Conservation (phyloP, 2,113 vertebrate genomes). For the Eubucco bourcierii region DNA sequence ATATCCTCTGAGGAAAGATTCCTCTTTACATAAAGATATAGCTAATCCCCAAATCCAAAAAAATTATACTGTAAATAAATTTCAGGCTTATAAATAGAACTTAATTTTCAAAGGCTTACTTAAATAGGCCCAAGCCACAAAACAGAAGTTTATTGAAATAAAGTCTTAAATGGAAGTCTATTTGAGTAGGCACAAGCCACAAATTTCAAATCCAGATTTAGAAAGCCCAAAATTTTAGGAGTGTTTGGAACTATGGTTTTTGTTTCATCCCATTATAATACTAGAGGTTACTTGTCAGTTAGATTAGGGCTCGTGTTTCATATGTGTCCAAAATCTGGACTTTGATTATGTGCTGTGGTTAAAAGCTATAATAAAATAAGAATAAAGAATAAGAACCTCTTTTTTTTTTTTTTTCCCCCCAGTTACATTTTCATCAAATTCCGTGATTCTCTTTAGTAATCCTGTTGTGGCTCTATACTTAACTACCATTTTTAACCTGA, state of each 20-base stretch:
- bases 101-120: conserved; percentile 58
- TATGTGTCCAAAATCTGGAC: background rate
- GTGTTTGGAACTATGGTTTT: conserved; percentile 17
- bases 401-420: background rate
- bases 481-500: background rate
- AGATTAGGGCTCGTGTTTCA: conserved; percentile 14
- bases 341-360: background rate
- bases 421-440: background rate
- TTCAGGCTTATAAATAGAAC: conserved; percentile 54
- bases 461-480: background rate
- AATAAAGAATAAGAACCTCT: background rate
- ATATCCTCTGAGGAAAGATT: conserved; percentile 7
- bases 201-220: conserved; percentile 49
- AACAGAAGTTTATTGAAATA: conserved; percentile 54
- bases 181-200: conserved; percentile 47
- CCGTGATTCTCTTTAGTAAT: background rate
- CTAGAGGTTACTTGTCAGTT: background rate
- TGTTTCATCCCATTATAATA: conserved; percentile 29
- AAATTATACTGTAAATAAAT: conserved; percentile 57
- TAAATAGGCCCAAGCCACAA: conserved; percentile 57
- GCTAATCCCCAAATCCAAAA: conserved; percentile 31
- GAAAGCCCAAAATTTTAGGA: conserved; percentile 42
- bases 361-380: background rate
- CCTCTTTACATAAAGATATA: conserved; percentile 30
- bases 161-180: conserved; percentile 56